A percentile compares a stretch with the other conserved stretches of the same genome.
Evolutionary conservation across 2,113 vertebrate species (phyloP).

Genomic region (Corythaixoides concolor): DNA sequence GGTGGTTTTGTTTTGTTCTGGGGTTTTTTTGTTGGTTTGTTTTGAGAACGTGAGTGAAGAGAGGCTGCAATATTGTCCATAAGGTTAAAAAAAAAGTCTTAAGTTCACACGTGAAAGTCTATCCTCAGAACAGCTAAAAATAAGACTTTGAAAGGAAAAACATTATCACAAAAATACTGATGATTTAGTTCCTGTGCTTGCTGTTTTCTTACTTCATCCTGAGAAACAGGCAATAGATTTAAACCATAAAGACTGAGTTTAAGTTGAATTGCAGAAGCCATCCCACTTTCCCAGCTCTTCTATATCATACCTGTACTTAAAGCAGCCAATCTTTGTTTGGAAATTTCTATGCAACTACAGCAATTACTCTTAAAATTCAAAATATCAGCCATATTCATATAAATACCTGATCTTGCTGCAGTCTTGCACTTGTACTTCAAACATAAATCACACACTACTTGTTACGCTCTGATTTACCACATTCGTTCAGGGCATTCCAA

Average conservation of each 20-base stretch:
- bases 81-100: not conserved
- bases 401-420: not conserved
- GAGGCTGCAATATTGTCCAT: not conserved
- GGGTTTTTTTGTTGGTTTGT: not conserved
- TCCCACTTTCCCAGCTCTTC: not conserved
- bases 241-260: not conserved
- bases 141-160: not conserved
- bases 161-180: not conserved
- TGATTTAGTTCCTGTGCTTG: not conserved
- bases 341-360: not conserved
- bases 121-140: not conserved
- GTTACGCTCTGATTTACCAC: fast-evolving
- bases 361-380: not conserved
- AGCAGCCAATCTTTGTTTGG: not conserved
- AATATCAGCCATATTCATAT: not conserved
- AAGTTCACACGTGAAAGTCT: not conserved
- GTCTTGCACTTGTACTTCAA: not conserved
- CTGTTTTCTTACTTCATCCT: not conserved
- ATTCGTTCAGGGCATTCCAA: not conserved
- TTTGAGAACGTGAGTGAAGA: not conserved
- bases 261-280: not conserved
- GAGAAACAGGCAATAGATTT: not conserved
- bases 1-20: too few species aligned
- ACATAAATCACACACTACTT: not conserved
- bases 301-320: not conserved